Evolutionary conservation across 2,113 vertebrate species (phyloP).

Genomic region (Suricata suricatta): DNA sequence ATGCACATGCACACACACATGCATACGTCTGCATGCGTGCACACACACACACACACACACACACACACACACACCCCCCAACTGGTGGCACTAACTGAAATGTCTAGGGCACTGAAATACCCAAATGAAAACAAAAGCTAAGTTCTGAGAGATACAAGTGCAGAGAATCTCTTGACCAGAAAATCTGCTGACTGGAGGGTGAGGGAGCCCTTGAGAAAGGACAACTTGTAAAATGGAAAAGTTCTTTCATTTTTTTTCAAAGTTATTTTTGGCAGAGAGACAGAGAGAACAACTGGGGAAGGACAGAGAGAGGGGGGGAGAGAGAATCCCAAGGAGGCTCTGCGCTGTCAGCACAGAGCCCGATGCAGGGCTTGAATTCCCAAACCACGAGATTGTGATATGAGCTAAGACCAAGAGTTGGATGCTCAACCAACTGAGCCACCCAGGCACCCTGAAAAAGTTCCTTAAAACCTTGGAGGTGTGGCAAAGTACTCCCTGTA

Average conservation of each 20-base stretch:
- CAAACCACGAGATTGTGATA: no score
- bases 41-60: no score
- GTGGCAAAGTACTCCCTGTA: neutral
- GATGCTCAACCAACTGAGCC: no score
- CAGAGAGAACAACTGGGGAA: no score
- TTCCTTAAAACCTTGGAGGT: neutral
- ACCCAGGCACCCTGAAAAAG: neutral
- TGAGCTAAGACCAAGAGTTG: no score
- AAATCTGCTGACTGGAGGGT: neutral
- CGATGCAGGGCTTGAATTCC: no score
- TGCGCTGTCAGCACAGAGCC: no score
- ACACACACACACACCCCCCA: neutral
- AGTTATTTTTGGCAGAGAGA: no score
- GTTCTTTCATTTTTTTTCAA: neutral
- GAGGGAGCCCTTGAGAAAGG: neutral
- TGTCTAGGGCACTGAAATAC: neutral
- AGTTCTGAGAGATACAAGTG: neutral
- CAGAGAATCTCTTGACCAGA: neutral
- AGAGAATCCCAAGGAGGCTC: no score
- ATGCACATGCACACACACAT: neutral
- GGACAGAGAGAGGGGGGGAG: no score
- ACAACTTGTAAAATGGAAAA: neutral
- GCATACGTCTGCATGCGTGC: fast-evolving
- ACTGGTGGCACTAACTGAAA: neutral
- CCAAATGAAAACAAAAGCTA: neutral